Evolutionary conservation across 1,140 invertebrate species (phyloP).

Genomic region (Hycleus cichorii): DNA sequence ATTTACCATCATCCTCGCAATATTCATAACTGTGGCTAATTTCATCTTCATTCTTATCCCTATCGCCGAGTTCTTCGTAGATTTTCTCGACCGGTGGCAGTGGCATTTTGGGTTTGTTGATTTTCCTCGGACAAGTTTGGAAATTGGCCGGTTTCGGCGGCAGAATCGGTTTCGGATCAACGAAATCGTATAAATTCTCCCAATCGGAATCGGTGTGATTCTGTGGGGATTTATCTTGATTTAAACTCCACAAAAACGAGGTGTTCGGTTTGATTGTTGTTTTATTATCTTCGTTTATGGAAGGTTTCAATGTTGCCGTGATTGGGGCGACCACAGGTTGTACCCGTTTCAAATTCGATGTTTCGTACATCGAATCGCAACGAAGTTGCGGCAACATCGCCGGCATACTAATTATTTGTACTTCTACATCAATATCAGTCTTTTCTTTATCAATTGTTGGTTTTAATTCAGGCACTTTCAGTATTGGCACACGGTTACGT

Average conservation of each 20-base stretch:
- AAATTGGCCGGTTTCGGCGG: constrained; percentile 13
- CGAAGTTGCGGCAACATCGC: constrained; percentile 18
- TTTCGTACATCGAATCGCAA: constrained; percentile 34
- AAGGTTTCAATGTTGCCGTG: no score
- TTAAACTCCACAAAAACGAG: constrained; percentile 28
- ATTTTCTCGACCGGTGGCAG: constrained; percentile 7
- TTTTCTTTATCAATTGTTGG: constrained; percentile 11
- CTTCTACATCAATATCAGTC: constrained; percentile 23
- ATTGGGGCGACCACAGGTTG: background rate
- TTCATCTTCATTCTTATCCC: constrained; percentile 28
- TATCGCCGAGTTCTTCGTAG: background rate
- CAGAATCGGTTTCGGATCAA: constrained; percentile 11
- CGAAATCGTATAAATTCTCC: constrained; percentile 9
- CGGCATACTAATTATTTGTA: constrained; percentile 28
- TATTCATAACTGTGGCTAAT: constrained; percentile 22
- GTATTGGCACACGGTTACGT: constrained; percentile 34
- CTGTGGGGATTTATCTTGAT: constrained; percentile 15
- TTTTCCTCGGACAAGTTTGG: constrained; percentile 5
- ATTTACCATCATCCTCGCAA: constrained; percentile 12
- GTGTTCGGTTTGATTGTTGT: constrained; percentile 20
- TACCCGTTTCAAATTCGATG: constrained; percentile 19
- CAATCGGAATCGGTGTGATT: background rate
- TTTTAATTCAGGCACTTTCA: constrained; percentile 33
- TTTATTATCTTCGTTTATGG: background rate
- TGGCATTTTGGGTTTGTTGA: constrained; percentile 2